Evolutionary conservation across 1,140 invertebrate genomes (phyloP).

Genomic region (Charaxes varanes): DNA sequence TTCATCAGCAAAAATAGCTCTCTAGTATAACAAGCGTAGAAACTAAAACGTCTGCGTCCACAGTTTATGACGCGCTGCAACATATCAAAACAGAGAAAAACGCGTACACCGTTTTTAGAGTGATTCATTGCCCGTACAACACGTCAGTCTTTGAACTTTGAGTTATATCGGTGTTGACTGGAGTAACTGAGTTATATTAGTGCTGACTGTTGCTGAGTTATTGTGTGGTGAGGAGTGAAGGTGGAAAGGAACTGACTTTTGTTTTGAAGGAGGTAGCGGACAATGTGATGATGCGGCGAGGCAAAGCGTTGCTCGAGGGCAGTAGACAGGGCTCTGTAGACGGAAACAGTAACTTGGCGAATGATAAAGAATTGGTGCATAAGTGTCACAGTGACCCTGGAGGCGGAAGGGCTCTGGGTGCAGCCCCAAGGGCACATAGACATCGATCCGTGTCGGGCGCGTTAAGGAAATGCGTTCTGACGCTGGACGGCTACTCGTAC

Average conservation of each 20-base stretch:
- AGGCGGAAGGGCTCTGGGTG: slow-evolving; percentile 54
- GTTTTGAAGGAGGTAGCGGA: slow-evolving; percentile 45
- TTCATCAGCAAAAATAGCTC: slow-evolving; percentile 4
- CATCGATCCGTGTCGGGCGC: slow-evolving; percentile 68
- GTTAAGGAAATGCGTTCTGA: slow-evolving; percentile 83
- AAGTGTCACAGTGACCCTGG: slow-evolving; percentile 78
- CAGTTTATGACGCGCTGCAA: slow-evolving; percentile 43
- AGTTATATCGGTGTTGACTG: neutral
- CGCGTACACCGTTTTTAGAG: slow-evolving; percentile 22
- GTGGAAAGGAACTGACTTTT: neutral
- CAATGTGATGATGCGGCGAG: slow-evolving; percentile 64
- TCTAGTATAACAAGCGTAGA: slow-evolving; percentile 23
- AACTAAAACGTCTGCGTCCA: slow-evolving; percentile 35
- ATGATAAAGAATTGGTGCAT: slow-evolving; percentile 77
- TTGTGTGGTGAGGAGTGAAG: slow-evolving; percentile 12
- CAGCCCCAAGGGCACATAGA: slow-evolving; percentile 43
- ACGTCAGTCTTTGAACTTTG: slow-evolving; percentile 1
- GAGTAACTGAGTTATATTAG: neutral
- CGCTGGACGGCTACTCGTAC: slow-evolving; percentile 86
- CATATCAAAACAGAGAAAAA: slow-evolving; percentile 42
- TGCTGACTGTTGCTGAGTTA: slow-evolving; percentile 6
- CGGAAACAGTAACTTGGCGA: slow-evolving; percentile 63
- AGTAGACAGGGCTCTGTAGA: slow-evolving; percentile 69
- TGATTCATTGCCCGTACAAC: slow-evolving; percentile 21
- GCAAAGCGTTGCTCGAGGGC: slow-evolving; percentile 59